Conservation (phyloP, 2,888 invertebrate species). For the Diarsia rubi region DNA sequence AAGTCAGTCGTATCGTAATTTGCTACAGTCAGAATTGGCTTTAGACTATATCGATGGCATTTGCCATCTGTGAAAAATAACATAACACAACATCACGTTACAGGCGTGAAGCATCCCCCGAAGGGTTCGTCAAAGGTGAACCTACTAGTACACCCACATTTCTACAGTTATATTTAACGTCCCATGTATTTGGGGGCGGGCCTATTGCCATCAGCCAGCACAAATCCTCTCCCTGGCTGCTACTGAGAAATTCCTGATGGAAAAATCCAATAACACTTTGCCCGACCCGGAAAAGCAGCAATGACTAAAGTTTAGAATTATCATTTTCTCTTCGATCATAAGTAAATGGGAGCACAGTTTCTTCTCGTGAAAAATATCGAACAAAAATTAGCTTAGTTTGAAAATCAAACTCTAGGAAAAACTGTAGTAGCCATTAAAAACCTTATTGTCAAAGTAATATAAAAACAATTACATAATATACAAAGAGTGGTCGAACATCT, state of each 20-base stretch:
- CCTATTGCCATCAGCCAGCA: too few species aligned
- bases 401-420: not conserved
- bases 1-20: not conserved
- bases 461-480: slow-evolving; percentile 34
- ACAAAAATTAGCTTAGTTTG: not conserved
- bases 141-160: too few species aligned
- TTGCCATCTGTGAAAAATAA: not conserved
- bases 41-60: not conserved
- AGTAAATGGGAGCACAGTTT: not conserved
- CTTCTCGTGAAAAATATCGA: not conserved
- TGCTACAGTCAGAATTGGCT: not conserved
- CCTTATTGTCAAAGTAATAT: slow-evolving; percentile 10
- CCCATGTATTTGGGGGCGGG: too few species aligned
- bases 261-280: too few species aligned
- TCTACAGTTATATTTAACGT: too few species aligned
- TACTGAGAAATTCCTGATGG: too few species aligned
- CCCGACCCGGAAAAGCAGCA: too few species aligned
- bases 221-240: too few species aligned
- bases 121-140: too few species aligned
- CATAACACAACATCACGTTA: too few species aligned
- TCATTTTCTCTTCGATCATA: not conserved
- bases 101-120: too few species aligned
- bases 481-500: slow-evolving; percentile 50
- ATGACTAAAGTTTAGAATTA: not conserved
- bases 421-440: not conserved